Base-by-base conservation (phyloP, 2,888 invertebrate genomes). In the Drymonia ruficornis region DNA sequence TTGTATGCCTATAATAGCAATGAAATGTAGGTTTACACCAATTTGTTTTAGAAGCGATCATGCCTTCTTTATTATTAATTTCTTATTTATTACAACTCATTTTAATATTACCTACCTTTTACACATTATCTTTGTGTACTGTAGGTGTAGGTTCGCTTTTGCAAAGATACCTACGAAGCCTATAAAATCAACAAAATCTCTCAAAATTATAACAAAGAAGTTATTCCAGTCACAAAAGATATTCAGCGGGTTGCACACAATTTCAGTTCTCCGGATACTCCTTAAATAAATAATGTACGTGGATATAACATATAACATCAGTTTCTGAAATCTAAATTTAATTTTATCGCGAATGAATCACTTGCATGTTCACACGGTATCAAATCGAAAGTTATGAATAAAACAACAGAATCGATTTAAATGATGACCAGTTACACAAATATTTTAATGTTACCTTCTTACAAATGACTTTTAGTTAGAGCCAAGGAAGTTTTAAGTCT, bases 271-370 rank as follows among this genome's bases (percentile, higher is more conserved):
- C 65, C 70, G 72, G 67, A 76, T 67, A 68, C 55, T 65, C 55
- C 52, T 62, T 72, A 70, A 72, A 74, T 72, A 75, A 73, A 71
- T 70, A 56, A 60, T 61, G 66, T 63, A 54, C 49, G 57, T 61
- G 53, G 56, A 62, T 61, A 45, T 28, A 45, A 62, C 49, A 12
- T 61, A 67, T 64, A 66, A 59, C 72, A 75, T 71, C 70, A 63
- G 69, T 63, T 67, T 73, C 69, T 61, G 67, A 74, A 72, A 69
- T 76, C 78, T 76, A 79, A 76, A 78, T 78, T 71, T 81, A 80
- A 83, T 73, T 80, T 78, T 69, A 77, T 74, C 61, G 70, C 61
- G 67, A 71, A 68, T 76, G 80, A 79, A 70, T 81, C 79, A 75
- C 68, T 69, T 70, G 69, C 59, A 61, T 60, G 71, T 75, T 74